A percentile compares a stretch with the other conserved stretches of the same genome.
These are phyloP conservation scores for Tachycineta bicolor DNA, from an alignment of 2,113 vertebrate genomes.

Conservation along the genomic window DNA sequence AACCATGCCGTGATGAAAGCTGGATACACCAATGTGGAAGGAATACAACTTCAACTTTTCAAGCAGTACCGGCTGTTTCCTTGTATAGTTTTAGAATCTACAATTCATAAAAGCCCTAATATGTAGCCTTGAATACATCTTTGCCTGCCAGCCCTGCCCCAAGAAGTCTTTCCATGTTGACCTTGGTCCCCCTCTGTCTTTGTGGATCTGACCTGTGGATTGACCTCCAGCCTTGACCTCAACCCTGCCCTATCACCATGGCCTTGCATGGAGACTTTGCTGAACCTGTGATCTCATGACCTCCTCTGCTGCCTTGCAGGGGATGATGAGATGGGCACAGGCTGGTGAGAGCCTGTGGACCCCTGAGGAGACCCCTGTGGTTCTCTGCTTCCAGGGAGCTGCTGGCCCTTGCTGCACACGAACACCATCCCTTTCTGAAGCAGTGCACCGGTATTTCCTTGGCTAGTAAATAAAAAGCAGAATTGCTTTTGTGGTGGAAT, in stretches of 20 bases:
- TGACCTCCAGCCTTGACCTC: background rate
- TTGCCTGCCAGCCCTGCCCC: background rate
- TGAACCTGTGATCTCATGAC: background rate
- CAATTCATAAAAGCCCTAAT: background rate
- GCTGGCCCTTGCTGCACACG: background rate
- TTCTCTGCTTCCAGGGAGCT: background rate
- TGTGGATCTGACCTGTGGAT: background rate
- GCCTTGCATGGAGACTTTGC: background rate
- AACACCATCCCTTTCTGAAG: background rate
- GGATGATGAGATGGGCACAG: background rate
- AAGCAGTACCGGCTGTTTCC: background rate
- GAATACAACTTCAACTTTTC: background rate
- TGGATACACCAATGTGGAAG: background rate
- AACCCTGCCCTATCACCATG: background rate
- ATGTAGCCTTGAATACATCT: background rate
- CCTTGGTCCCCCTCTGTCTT: background rate
- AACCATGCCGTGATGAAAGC: background rate
- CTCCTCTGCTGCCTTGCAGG: background rate
- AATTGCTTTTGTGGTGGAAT: background rate
- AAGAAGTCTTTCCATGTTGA: background rate
- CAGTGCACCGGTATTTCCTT: background rate
- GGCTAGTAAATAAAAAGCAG: background rate
- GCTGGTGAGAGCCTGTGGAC: background rate
- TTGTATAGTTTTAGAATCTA: background rate
- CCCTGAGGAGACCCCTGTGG: background rate